Percentiles rank a stretch among this genome's conserved stretches.
Conservation (phyloP, 1,140 invertebrate species). For the Cyclina sinensis region DNA sequence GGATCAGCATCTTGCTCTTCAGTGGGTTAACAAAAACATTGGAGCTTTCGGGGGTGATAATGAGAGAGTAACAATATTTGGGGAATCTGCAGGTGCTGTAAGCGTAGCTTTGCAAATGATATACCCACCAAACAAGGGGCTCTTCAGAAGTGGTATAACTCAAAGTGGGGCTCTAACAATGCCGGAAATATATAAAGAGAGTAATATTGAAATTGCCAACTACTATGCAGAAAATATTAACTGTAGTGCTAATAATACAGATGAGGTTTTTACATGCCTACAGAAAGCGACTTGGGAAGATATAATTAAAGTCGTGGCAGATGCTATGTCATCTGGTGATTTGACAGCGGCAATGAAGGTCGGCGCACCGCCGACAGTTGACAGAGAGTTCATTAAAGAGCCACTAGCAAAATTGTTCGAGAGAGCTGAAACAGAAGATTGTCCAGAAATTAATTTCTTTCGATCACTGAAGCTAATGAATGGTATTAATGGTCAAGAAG, state of each 20-base stretch:
- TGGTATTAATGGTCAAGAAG: constrained; percentile 47
- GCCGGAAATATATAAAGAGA: neutral
- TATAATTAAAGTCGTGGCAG: neutral
- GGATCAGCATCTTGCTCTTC: constrained; percentile 96
- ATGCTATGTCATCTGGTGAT: neutral
- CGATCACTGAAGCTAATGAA: constrained; percentile 45
- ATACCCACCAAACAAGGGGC: constrained; percentile 67
- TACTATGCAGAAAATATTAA: neutral
- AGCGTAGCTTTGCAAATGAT: constrained; percentile 51
- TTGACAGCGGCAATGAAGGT: neutral
- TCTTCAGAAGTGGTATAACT: constrained; percentile 67
- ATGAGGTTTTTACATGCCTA: constrained; percentile 34
- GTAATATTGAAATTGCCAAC: neutral
- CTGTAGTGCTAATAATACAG: neutral
- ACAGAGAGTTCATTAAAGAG: constrained; percentile 31
- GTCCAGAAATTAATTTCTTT: constrained; percentile 47
- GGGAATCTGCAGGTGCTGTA: constrained; percentile 75
- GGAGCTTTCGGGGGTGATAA: constrained; percentile 78
- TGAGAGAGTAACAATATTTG: constrained; percentile 76
- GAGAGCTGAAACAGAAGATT: neutral
- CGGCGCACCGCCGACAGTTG: constrained; percentile 40
- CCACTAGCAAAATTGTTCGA: neutral
- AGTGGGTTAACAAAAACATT: constrained; percentile 89
- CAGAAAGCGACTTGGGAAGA: neutral
- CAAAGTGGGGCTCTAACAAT: constrained; percentile 51